phyloP scores from a whole-genome alignment of 2,797 vertebrate genomes.

The Ceyx erithaca region DNA sequence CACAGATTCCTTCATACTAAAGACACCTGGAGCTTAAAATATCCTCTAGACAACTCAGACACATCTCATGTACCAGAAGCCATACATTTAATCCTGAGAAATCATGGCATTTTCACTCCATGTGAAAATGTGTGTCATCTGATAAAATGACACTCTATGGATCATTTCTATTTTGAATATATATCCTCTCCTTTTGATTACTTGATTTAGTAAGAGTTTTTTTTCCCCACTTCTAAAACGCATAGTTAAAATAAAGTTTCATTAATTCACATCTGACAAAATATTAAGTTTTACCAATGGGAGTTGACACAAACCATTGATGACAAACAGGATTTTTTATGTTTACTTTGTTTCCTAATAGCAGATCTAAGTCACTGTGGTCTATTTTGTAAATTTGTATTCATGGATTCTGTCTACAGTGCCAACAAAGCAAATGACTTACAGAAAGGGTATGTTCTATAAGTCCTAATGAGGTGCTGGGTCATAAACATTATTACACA shows the following conservation, averaged over 20 bases:
- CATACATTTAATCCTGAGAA: not conserved
- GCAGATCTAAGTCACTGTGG: not conserved
- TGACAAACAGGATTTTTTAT: not conserved
- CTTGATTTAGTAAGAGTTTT: not conserved
- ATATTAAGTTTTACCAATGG: not conserved
- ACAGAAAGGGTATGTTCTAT: not conserved
- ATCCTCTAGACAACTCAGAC: not conserved
- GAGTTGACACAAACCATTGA: not conserved
- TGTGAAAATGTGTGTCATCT: too few relatives aligned
- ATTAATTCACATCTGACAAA: not conserved
- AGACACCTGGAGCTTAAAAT: not conserved
- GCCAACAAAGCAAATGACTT: slow-evolving; percentile 13
- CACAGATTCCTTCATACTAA: not conserved
- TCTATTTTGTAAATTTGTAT: not conserved
- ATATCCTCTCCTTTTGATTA: not conserved
- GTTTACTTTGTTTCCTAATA: slow-evolving; percentile 24
- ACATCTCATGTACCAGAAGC: not conserved
- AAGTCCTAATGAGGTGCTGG: not conserved
- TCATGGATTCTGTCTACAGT: not conserved
- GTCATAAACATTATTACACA: slow-evolving; percentile 14
- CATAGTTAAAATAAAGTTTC: not conserved
- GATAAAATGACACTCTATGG: too few relatives aligned
- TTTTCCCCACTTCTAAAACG: not conserved
- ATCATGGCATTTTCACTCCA: not conserved
- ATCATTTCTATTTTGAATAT: not conserved